These are phyloP conservation scores for Corticium candelabrum DNA, from an alignment of 37 sponge, comb jelly and placozoan genomes.

Conservation along the genomic window DNA sequence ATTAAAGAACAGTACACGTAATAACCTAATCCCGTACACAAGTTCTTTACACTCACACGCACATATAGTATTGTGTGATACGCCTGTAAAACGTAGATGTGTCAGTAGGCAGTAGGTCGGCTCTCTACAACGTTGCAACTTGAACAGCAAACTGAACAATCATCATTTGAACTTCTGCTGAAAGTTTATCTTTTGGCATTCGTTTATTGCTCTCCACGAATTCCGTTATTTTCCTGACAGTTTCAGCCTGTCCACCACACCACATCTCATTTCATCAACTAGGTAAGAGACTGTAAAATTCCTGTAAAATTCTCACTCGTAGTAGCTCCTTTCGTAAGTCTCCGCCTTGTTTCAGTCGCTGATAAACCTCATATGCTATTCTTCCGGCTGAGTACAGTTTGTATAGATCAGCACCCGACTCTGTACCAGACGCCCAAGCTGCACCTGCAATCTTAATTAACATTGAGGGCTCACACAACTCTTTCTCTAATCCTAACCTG, in stretches of 20 bases:
- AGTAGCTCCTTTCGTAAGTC: background rate
- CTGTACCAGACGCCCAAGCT: background rate
- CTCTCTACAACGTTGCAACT: too few relatives aligned
- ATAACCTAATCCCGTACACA: too few relatives aligned
- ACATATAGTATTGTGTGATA: too few relatives aligned
- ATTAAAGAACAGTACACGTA: too few relatives aligned
- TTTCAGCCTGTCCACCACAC: background rate
- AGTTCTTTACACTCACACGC: too few relatives aligned
- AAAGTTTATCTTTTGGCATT: background rate
- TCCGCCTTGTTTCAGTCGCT: background rate
- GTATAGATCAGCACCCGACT: background rate
- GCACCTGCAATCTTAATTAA: background rate
- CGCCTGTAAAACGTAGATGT: too few relatives aligned
- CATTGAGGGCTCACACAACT: too few relatives aligned
- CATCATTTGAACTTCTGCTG: background rate
- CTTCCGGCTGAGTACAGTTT: background rate
- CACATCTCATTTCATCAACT: background rate
- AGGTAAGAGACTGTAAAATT: too few relatives aligned
- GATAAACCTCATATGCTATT: background rate
- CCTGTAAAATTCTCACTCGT: background rate
- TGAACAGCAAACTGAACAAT: background rate
- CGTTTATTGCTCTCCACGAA: background rate
- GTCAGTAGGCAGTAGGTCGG: too few relatives aligned
- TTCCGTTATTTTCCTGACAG: background rate
- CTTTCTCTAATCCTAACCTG: too few relatives aligned